Conservation (phyloP, 2,113 vertebrate genomes). For the Anarrhichthys ocellatus region DNA sequence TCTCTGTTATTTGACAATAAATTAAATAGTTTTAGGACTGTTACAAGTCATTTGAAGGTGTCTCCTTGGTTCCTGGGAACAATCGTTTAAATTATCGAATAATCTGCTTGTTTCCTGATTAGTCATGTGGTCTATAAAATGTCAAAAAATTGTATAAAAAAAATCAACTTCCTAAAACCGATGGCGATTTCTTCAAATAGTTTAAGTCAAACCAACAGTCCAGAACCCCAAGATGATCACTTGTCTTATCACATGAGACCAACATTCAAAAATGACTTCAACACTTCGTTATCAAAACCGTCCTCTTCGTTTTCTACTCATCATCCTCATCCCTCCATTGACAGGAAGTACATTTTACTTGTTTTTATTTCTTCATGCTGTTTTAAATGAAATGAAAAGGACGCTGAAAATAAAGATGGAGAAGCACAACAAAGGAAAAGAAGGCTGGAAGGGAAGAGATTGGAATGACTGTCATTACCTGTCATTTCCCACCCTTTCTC, state of each 20-base stretch:
- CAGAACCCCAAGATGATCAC: background rate
- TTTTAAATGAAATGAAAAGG: background rate
- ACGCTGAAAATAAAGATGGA: background rate
- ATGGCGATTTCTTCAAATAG: too few relatives aligned
- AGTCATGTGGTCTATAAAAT: too few relatives aligned
- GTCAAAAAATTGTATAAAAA: too few relatives aligned
- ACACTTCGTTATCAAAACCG: too few relatives aligned
- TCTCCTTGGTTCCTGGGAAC: background rate
- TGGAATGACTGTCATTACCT: slow-evolving; percentile 5
- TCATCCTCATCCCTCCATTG: background rate
- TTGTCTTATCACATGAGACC: too few relatives aligned
- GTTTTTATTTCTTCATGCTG: background rate
- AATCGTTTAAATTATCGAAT: background rate
- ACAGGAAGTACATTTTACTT: background rate
- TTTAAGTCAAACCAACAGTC: background rate
- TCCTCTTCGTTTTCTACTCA: too few relatives aligned
- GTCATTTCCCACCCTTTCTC: background rate
- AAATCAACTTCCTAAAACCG: too few relatives aligned
- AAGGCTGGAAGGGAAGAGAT: background rate
- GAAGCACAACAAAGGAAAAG: background rate
- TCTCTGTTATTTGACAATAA: too few relatives aligned
- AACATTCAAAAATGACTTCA: too few relatives aligned
- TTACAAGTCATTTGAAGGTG: background rate
- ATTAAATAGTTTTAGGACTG: too few relatives aligned
- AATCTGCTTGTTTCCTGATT: background rate